Evolutionary conservation across 30 jellyfish, hydroid and myxozoan species (phyloP), one percentile per base, ranked within the genome.

Genomic region (Catostylus mosaicus): DNA sequence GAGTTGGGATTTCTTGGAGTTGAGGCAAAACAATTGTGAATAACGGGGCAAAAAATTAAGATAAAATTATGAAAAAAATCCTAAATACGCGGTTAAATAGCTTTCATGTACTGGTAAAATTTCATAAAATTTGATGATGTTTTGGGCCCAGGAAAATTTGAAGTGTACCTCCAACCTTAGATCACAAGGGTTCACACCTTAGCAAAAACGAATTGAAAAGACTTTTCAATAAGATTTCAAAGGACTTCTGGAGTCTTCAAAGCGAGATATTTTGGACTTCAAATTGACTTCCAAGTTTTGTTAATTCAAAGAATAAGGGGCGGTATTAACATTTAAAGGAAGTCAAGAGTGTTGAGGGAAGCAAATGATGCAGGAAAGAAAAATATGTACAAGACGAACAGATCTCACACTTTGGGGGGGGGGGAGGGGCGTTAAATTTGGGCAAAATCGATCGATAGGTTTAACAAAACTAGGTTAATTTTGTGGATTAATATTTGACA

Each of bases 71-170:
- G 19, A 0, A 27, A 59, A 59, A 59, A 59, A 19, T 59, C 37
- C 38, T 19, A 22, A 59, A 27, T 9, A 0, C 24, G 38, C 0
- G 19, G 19, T 59, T 3, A 8, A 24, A 1, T 27, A 12, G 16
- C 16, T 59, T 16, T 6, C 36, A 59, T 59, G 18, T 23, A 2
- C 11, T 0, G 16, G 12, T 7, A 6, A 16, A 59, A 59, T 0
- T 59, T 59, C 40, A 59, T 24, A 5, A 36, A 0, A 23, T 34
- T 68, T 40, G 63, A 68, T 11, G 20, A 0, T 1, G 0, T 34
- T 18, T 34, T 1, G 40, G 40, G 66, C 16, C 64, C 59, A 68
- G 80, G 16, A 68, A 68, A 68, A 68, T 0, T 68, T 23, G 22
- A 9, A 20, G 11, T 10, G 19, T 32, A 10, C 27, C 48, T 26